These are phyloP conservation scores for Cheilosia urbana DNA, from an alignment of 2,888 invertebrate species.

Conservation along the genomic window DNA sequence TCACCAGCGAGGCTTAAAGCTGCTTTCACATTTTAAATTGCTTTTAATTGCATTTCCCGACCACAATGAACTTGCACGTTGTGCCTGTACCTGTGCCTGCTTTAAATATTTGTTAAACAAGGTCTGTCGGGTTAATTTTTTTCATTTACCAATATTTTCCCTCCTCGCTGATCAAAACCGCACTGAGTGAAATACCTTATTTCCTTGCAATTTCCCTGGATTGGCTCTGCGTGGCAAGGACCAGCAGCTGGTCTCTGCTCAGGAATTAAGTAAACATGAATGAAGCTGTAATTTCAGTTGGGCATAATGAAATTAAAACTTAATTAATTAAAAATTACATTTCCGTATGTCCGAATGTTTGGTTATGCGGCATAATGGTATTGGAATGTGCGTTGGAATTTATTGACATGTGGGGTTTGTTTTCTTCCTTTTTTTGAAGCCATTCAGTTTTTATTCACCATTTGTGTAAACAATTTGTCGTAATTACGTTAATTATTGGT, in stretches of 20 bases:
- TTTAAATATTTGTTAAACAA: conserved; percentile 59
- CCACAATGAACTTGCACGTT: conserved; percentile 58
- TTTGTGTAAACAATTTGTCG: background rate
- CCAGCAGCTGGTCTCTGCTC: conserved; percentile 6
- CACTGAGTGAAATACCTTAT: conserved; percentile 9
- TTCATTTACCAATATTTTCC: conserved; percentile 12
- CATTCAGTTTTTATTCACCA: conserved; percentile 20
- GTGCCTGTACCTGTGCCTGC: conserved; percentile 7
- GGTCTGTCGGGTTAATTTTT: conserved; percentile 27
- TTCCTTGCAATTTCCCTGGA: conserved; percentile 3
- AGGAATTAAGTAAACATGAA: conserved; percentile 54
- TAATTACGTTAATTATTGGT: conserved; percentile 8
- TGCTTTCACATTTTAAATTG: conserved; percentile 33
- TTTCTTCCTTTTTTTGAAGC: background rate
- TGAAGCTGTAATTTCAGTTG: conserved; percentile 75
- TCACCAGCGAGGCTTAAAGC: conserved; percentile 5
- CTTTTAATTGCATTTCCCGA: conserved; percentile 58
- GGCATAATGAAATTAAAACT: conserved; percentile 79
- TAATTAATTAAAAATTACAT: conserved; percentile 79
- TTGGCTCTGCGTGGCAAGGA: conserved; percentile 6
- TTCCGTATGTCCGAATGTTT: conserved; percentile 49
- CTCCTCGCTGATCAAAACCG: background rate
- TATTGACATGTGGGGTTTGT: background rate
- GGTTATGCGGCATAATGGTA: conserved; percentile 19
- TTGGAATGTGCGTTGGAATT: conserved; percentile 24